Evolutionary conservation across 2,888 invertebrate species (phyloP), one percentile per base, ranked within the genome.

Genomic region (Stegophylla sp.): DNA sequence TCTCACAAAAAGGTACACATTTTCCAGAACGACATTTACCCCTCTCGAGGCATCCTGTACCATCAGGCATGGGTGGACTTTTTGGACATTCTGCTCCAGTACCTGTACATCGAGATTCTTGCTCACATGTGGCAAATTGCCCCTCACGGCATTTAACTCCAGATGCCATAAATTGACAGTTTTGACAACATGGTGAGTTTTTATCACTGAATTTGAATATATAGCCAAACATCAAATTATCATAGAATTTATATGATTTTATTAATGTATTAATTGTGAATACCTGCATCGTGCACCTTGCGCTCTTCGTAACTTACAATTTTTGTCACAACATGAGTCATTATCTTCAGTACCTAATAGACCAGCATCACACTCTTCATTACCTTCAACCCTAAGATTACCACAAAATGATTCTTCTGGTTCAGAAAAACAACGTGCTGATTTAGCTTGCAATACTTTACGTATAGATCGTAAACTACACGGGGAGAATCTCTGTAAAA

Each of bases 391-490:
- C 15, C 97, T 90, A 83, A 96, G 89, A 88, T 98, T 98, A 12
- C 98, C 98, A 87, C 98, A 98, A 87, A 97, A 96, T 76, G 96
- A 95, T 87, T 95, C 95, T 87, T 96, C 95, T 0, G 96, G 96
- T 87, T 96, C 96, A 0, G 94, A 95, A 87, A 96, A 96, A 86
- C 95, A 96, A 73, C 94, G 90, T 0, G 94, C 93, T 0, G 96
- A 95, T 87, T 97, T 98, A 0, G 95, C 94, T 87, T 94, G 92
- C 76, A 98, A 88, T 53, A 98, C 97, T 87, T 96, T 95, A 74
- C 95, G 91, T 83, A 98, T 97, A 0, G 96, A 96, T 28, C 96
- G 90, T 83, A 95, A 89, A 85, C 96, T 96, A 87, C 98, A 98
- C 0, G 97, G 97, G 0, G 97, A 98, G 86, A 98, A 98, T 85